phyloP scores from a whole-genome alignment of 1,140 invertebrate genomes.

The Thaumatotibia leucotreta region DNA sequence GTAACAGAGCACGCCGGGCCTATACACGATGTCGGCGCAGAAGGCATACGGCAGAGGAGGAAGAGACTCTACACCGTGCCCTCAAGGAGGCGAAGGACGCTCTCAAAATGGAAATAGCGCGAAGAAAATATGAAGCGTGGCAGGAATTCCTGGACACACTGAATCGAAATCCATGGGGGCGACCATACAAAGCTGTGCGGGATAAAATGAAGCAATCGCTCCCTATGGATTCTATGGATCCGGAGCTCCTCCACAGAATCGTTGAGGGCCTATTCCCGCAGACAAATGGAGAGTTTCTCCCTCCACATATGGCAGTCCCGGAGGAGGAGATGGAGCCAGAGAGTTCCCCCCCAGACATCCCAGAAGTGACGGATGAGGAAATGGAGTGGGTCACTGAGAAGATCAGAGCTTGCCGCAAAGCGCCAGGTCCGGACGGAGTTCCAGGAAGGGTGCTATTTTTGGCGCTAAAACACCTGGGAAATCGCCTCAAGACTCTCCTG shows the following conservation, averaged over 20 bases:
- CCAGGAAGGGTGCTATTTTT: not conserved
- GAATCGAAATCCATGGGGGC: constrained; percentile 9
- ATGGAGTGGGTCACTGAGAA: not conserved
- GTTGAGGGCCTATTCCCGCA: constrained; percentile 7
- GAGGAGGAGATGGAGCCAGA: not conserved
- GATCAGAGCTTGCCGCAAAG: not conserved
- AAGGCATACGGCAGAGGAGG: not conserved
- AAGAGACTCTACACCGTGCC: not conserved
- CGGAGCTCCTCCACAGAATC: constrained; percentile 3
- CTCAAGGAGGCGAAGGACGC: not conserved
- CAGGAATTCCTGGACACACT: not conserved
- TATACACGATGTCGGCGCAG: not conserved
- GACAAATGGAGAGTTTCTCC: not conserved
- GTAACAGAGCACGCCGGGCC: not conserved
- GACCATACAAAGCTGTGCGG: not conserved
- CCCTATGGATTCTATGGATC: constrained; percentile 1
- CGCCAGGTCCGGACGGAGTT: not conserved
- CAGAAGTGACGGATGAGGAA: constrained; percentile 20
- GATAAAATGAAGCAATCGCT: no score
- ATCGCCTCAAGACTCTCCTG: not conserved
- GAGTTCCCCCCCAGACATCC: constrained; percentile 17
- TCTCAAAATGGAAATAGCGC: not conserved
- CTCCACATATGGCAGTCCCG: not conserved
- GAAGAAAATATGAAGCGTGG: constrained; percentile 17
- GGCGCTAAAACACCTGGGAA: not conserved